Conservation (phyloP, 2,113 vertebrate genomes). For the Nicator chloris region DNA sequence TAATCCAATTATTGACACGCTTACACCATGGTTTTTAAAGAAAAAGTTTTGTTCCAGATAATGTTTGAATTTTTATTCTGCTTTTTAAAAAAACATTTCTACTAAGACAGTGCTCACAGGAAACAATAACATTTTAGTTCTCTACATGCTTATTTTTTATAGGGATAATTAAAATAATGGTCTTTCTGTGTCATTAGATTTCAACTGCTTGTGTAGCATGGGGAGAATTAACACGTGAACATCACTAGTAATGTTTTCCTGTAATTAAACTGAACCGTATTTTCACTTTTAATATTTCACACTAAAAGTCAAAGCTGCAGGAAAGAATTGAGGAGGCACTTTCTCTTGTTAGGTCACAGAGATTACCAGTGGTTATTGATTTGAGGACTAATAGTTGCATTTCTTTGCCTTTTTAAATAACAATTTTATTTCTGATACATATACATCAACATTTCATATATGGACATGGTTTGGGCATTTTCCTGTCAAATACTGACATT, state of each 20-base stretch:
- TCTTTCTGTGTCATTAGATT: not conserved
- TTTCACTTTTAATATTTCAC: slow-evolving; percentile 28
- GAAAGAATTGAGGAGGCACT: not conserved
- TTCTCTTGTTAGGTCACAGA: not conserved
- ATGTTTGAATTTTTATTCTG: not conserved
- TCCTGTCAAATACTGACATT: not conserved
- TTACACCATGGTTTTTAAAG: not conserved
- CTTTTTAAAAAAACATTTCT: not conserved
- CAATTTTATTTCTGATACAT: not conserved
- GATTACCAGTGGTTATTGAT: not conserved
- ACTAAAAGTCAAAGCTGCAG: not conserved
- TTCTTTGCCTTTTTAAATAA: not conserved
- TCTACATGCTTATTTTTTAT: not conserved
- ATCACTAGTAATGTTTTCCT: not conserved
- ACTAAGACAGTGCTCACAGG: not conserved
- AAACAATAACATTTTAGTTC: not conserved
- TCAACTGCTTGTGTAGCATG: not conserved
- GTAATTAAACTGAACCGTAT: not conserved
- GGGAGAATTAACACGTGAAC: not conserved
- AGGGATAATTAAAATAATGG: not conserved
- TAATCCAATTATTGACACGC: not conserved
- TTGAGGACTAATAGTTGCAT: slow-evolving; percentile 7
- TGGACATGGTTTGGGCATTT: not conserved
- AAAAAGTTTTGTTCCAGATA: not conserved
- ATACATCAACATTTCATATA: not conserved